Base-by-base conservation (phyloP, 2,113 vertebrate genomes). In the Pantherophis guttatus region DNA sequence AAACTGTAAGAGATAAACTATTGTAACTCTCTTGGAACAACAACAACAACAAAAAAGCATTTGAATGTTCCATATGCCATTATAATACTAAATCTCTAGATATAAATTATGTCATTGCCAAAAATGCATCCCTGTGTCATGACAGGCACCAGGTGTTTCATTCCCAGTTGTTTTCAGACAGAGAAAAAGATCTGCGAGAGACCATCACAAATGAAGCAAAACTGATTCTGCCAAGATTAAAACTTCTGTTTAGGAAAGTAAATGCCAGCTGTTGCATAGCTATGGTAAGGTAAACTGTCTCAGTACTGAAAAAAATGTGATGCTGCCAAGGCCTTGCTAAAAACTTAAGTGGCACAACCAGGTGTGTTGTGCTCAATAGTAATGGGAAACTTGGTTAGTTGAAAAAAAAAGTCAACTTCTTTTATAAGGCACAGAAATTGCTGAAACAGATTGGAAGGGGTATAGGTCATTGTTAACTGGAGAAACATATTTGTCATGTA, bases 191-290 rank as follows among this genome's bases (percentile, higher is more conserved):
- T 91, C 94, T 52, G 29, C 93, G 85, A 55, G 94, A 92, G 10
- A 94, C 93, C 94, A 5, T 96, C 85, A 62, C 93, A 97, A 96
- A 95, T 97, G 96, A 97, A 96, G 96, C 96, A 96, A 95, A 97
- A 97, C 95, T 95, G 95, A 96, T 96, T 96, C 94, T 96, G 86
- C 92, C 81, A 96, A 70, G 75, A 93, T 94, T 91, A 94, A 95
- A 92, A 95, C 65, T 91, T 94, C 91, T 95, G 93, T 96, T 95
- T 86, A 94, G 70, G 94, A 95, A 96, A 96, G 65, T 97, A 96
- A 96, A 97, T 97, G 95, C 91, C 95, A 96, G 95, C 88, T 96
- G 94, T 94, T 96, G 1, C 89, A 7, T 95, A 91, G 93, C 89
- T 95, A 57, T 91, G 87, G 90, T 95, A 95, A 93, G 90, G 55